Base-by-base conservation (phyloP, 2,797 vertebrate species). In the Trachops cirrhosus region DNA sequence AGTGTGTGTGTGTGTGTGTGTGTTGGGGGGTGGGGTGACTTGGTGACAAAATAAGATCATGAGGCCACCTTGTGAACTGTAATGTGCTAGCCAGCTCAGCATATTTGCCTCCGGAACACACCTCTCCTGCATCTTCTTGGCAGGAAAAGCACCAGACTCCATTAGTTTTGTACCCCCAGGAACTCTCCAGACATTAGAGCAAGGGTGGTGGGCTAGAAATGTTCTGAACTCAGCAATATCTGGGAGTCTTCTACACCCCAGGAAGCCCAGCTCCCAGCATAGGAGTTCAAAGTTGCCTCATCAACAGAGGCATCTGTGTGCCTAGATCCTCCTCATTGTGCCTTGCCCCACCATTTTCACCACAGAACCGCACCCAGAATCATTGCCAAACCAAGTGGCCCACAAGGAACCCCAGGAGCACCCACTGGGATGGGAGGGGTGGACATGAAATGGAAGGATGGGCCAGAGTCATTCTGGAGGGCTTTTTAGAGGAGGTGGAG, bases 291-390 rank as follows among this genome's bases (percentile, higher is more conserved):
- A 94, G 82, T 70, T 68, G 64, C 80, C 93, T 12, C 93, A 84
- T 97, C 93, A 95, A 96, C 93, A 96, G 57, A 89, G 52, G 95
- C 94, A 95, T 84, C 91, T 97, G 93, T 93, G 78, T 46, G 71
- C 80, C 44, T 48, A 39, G 29, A 24, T 54, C 46, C 68, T 95
- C 37, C 57, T 87, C 71, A 22, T 41, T 6, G 14, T 37, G 46
- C 39, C 22, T 70, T 3, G 1, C 77, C 39, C 44, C n/a, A 87
- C 59, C 80, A 89, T 68, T 73, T 89, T 64, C 54, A 85, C 52
- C 50, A 32, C 44, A 74, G 68, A 75, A 75, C 68, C 64, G 29
- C 62, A 44, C 16, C 24, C 12, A 32, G 71, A 71, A 29, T 52
- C 79, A 64, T 39, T 82, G 62, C 14, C 41, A 37, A 78, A 84